A percentile compares a stretch with the other conserved stretches of the same genome.
Conservation (phyloP, 2,113 vertebrate genomes). For the Cheilinus undulatus region DNA sequence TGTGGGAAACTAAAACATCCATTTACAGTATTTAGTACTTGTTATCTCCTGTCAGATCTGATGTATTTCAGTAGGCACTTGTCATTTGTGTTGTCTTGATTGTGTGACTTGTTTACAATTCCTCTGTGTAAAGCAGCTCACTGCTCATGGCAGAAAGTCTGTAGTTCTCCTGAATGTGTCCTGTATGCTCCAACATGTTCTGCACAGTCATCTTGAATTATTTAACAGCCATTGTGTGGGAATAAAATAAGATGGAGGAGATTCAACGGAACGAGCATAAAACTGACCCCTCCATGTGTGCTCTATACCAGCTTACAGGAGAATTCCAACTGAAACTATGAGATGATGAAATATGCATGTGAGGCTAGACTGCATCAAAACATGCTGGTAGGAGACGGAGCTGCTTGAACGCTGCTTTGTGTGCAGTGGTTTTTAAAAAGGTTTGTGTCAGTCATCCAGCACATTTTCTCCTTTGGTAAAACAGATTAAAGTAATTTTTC, state of each 20-base stretch:
- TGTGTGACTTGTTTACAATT: slow-evolving; percentile 2
- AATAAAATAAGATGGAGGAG: slow-evolving; percentile 26
- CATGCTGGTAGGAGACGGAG: background rate
- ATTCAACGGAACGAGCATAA: slow-evolving; percentile 1
- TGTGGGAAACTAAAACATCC: background rate
- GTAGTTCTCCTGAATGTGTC: slow-evolving; percentile 20
- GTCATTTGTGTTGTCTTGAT: background rate
- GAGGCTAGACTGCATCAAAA: background rate
- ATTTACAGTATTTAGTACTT: slow-evolving; percentile 19
- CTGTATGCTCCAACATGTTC: slow-evolving; percentile 21
- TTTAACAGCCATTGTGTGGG: slow-evolving; percentile 52
- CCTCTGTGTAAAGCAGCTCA: slow-evolving; percentile 6
- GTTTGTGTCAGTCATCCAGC: too few relatives aligned
- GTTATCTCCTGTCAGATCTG: slow-evolving; percentile 27
- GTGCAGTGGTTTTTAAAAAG: too few relatives aligned
- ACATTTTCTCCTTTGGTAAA: background rate
- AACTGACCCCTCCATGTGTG: background rate
- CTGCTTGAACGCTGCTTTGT: background rate
- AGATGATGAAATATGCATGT: background rate
- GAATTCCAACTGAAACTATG: background rate
- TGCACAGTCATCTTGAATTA: slow-evolving; percentile 66
- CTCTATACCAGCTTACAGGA: background rate
- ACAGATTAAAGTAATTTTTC: background rate
- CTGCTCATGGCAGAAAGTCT: background rate
- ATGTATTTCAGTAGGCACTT: slow-evolving; percentile 32